phyloP scores from a whole-genome alignment of 2,113 vertebrate species.

The Solea solea region DNA sequence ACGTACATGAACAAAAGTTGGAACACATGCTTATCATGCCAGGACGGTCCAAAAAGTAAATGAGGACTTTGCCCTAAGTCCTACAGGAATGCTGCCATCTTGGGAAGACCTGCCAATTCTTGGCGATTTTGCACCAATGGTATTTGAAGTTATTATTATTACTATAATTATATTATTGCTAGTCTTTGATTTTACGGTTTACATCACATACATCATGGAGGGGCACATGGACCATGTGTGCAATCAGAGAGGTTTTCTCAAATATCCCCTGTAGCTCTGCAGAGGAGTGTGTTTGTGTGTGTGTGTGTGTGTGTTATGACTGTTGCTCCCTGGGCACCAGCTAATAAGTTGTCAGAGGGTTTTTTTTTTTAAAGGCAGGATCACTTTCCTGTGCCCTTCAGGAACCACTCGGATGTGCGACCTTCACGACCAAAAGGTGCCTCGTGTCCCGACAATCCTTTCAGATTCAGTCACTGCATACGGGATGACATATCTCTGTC shows the following conservation, averaged over 20 bases:
- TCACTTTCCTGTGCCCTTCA: conserved; percentile 62
- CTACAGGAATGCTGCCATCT: too few relatives aligned
- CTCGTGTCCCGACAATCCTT: conserved; percentile 37
- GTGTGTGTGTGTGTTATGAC: conserved; percentile 16
- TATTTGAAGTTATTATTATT: too few relatives aligned
- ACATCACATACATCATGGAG: too few relatives aligned
- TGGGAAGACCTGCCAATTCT: too few relatives aligned
- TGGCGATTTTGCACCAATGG: too few relatives aligned
- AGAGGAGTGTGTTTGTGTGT: neutral
- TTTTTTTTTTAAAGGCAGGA: conserved; percentile 52
- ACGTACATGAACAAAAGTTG: too few relatives aligned
- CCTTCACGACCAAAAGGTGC: conserved; percentile 54
- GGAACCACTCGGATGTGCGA: conserved; percentile 51
- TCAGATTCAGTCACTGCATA: conserved; percentile 33
- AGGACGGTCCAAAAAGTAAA: too few relatives aligned
- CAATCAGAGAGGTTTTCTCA: conserved; percentile 50
- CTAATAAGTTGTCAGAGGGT: conserved; percentile 56
- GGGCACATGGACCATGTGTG: conserved; percentile 16
- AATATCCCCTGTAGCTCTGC: conserved; percentile 11
- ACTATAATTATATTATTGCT: too few relatives aligned
- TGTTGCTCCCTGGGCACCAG: conserved; percentile 42
- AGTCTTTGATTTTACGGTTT: too few relatives aligned
- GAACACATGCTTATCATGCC: too few relatives aligned
- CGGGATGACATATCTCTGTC: conserved; percentile 25
- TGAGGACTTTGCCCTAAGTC: too few relatives aligned